Base-by-base conservation (phyloP, 2,113 vertebrate species). In the Blennius ocellaris region DNA sequence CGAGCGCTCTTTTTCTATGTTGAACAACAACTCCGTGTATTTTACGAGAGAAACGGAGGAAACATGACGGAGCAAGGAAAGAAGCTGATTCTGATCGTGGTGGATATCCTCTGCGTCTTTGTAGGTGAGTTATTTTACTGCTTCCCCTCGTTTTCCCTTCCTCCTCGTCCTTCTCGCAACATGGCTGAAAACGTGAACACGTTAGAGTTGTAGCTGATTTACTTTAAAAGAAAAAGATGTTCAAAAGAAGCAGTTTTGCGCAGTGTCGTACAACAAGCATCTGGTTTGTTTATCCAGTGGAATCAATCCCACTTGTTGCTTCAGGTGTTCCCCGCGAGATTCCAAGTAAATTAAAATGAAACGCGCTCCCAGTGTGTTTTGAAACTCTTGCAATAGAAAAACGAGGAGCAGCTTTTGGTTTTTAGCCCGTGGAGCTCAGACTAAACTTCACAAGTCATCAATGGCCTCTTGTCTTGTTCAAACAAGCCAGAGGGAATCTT, bases 91-190 rank as follows among this genome's bases (percentile, higher is more conserved):
- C 93, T 96, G 88, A 90, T 96, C 85, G 82, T 86, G 68, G 92
- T 95, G 87, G 96, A 97, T 89, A 77, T 97, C 77, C 92, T 97
- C 5, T 96, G 95, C 81, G 86, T 96, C 67, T 64, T 94, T 76
- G 89, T 94, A 38, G 96, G 96, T 97, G 84, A 96, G 96, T 89
- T 89, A 4, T 4, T 30, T 30, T 30, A 4, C 21, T 30, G 21
- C 21, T 30, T 30, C 4, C 21, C 4, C 21, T 30, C 21, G 21
- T 30, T 30, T 30, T 30, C 21, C 21, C 21, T 30, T 2, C 3
- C 51, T 56, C 0, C 36, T 5, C 41, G 16, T 7, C 45, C 52
- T 14, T 43, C n/a, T 51, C 11, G 36, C 73, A 81, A 84, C 7
- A 78, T 85, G 87, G 85, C 77, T 87, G 69, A 75, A 73, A 62